Evolutionary conservation across 2,797 vertebrate genomes (phyloP).

Genomic region (Meriones psammophilus): DNA sequence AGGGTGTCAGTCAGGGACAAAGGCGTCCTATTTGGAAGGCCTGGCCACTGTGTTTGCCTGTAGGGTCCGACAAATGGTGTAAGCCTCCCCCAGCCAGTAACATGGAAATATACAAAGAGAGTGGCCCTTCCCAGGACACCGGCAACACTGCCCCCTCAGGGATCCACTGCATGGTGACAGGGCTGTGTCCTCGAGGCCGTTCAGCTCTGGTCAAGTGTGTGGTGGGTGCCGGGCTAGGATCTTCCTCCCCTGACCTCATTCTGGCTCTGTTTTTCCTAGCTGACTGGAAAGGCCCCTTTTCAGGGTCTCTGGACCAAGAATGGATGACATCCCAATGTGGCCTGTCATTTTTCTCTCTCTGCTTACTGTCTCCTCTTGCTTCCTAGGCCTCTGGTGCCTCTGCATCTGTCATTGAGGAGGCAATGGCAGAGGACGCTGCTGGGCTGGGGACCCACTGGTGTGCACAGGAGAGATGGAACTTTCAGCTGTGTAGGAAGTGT

Average conservation of each 20-base stretch:
- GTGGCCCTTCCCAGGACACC: not conserved
- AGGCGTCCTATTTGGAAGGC: constrained; percentile 61
- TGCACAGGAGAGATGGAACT: not conserved
- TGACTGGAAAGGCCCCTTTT: constrained; percentile 32
- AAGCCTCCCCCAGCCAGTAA: constrained; percentile 50
- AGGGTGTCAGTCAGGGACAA: constrained; percentile 72
- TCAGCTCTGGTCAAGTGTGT: not conserved
- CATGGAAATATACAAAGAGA: constrained; percentile 1
- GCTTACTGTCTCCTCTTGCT: not conserved
- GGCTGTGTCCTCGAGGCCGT: not conserved
- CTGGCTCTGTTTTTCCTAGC: constrained; percentile 54
- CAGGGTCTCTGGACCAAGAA: constrained; percentile 40
- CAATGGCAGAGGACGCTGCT: not conserved
- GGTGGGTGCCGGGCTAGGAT: not conserved
- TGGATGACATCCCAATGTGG: not conserved
- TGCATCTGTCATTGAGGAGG: not conserved
- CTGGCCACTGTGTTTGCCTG: constrained; percentile 47
- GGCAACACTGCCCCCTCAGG: not conserved
- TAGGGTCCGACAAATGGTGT: not conserved
- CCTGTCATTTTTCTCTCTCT: no score
- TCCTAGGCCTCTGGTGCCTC: not conserved
- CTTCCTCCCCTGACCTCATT: not conserved
- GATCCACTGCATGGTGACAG: not conserved
- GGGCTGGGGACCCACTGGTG: not conserved
- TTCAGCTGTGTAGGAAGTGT: not conserved